Evolutionary conservation across 2,797 vertebrate genomes (phyloP).

Genomic region (Poeciliopsis presidionis): DNA sequence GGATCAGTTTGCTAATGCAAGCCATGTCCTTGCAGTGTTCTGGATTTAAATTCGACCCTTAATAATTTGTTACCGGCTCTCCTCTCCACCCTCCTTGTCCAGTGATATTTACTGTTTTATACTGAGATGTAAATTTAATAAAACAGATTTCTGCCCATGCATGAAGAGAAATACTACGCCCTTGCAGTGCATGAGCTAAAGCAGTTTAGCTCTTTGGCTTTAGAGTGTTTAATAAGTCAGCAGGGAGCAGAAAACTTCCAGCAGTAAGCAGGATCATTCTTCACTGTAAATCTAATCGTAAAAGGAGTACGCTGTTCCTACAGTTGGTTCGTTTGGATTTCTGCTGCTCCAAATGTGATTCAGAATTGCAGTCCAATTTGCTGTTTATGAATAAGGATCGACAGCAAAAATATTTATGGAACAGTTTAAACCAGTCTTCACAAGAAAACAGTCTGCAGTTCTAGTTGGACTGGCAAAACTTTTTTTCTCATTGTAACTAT

Average conservation of each 20-base stretch:
- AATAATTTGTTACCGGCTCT: slow-evolving; percentile 12
- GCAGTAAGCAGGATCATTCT: slow-evolving; percentile 27
- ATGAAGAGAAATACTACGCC: slow-evolving; percentile 22
- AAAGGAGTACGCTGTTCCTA: slow-evolving; percentile 16
- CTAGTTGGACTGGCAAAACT: slow-evolving; percentile 5
- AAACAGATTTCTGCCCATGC: slow-evolving; percentile 13
- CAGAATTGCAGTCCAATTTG: background rate
- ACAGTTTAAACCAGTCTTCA: background rate
- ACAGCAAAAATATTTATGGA: slow-evolving; percentile 4
- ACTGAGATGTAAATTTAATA: slow-evolving; percentile 24
- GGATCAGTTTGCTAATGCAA: slow-evolving; percentile 15
- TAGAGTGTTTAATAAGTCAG: slow-evolving; percentile 36
- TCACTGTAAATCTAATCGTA: slow-evolving; percentile 39
- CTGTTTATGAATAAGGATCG: background rate
- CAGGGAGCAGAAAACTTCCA: slow-evolving; percentile 13
- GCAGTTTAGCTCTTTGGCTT: slow-evolving; percentile 12
- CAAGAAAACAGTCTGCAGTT: background rate
- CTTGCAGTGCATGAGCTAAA: background rate
- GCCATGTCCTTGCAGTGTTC: slow-evolving; percentile 11
- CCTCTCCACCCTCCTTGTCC: background rate
- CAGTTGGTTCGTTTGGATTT: background rate
- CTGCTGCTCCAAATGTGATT: slow-evolving; percentile 18
- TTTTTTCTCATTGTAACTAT: background rate
- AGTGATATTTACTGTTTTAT: slow-evolving; percentile 11
- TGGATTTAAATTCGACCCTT: slow-evolving; percentile 27